These are phyloP conservation scores for Rhodophaea formosa DNA, from an alignment of 2,888 invertebrate genomes.

Conservation along the genomic window DNA sequence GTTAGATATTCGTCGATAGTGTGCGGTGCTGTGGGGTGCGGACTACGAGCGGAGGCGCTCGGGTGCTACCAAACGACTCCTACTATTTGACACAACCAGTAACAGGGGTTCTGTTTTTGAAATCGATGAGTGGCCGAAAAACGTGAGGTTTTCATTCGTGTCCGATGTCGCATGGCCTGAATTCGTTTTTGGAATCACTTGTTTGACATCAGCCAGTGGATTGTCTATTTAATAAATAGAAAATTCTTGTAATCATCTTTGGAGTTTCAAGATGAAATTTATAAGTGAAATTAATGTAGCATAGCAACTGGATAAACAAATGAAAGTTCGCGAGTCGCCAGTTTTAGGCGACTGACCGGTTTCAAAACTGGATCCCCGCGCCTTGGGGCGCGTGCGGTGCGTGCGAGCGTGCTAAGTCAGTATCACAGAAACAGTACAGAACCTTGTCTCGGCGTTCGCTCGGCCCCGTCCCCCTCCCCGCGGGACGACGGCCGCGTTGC, in stretches of 20 bases:
- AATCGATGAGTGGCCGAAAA: not conserved
- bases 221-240: no score
- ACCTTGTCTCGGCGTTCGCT: slow-evolving; percentile 22
- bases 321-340: not conserved
- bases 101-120: slow-evolving; percentile 28
- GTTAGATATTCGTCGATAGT: slow-evolving; percentile 34
- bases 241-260: no score
- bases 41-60: slow-evolving; percentile 18
- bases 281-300: no score
- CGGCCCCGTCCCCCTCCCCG: slow-evolving; percentile 1
- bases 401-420: slow-evolving; percentile 33
- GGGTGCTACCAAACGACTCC: slow-evolving; percentile 33
- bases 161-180: no score
- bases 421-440: slow-evolving; percentile 51
- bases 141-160: not conserved
- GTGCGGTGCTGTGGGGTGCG: slow-evolving; percentile 29
- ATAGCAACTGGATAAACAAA: no score
- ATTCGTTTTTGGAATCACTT: no score
- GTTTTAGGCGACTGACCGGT: not conserved
- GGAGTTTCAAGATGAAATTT: no score
- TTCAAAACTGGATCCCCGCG: not conserved
- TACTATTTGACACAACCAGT: slow-evolving; percentile 44
- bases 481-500: slow-evolving; percentile 43
- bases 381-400: slow-evolving; percentile 17
- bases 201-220: no score